These are phyloP conservation scores for Rhinoraja longicauda DNA, from an alignment of 2,797 vertebrate genomes.

Conservation along the genomic window DNA sequence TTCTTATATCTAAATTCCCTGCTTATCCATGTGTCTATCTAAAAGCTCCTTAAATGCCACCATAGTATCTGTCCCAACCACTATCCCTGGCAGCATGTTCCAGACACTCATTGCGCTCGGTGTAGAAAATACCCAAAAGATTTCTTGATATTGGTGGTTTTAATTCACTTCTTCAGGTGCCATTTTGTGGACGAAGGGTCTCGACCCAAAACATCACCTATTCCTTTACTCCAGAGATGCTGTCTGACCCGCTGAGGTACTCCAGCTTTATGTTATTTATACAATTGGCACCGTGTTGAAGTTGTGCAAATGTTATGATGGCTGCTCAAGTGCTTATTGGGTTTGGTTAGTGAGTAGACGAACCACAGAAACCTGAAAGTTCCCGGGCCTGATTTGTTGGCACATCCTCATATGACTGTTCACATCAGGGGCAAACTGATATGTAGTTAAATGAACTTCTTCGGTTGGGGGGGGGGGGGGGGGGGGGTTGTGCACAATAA, in stretches of 20 bases:
- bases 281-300: neutral
- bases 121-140: neutral
- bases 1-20: too few species aligned
- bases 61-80: too few species aligned
- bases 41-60: too few species aligned
- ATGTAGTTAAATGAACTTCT: neutral
- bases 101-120: too few species aligned
- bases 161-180: neutral
- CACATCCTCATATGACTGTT: neutral
- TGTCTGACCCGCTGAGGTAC: too few species aligned
- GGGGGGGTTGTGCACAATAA: neutral
- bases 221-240: too few species aligned
- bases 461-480: neutral
- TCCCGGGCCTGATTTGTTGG: neutral
- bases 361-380: neutral
- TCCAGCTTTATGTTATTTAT: too few species aligned
- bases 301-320: neutral
- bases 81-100: too few species aligned
- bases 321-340: neutral
- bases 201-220: too few species aligned
- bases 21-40: too few species aligned
- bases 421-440: constrained; percentile 59
- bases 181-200: neutral
- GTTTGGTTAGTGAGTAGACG: neutral
- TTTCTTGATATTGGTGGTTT: neutral